Evolutionary conservation across 2,113 vertebrate species (phyloP), one percentile per base, ranked within the genome.

Genomic region (Lepidothrix coronata): DNA sequence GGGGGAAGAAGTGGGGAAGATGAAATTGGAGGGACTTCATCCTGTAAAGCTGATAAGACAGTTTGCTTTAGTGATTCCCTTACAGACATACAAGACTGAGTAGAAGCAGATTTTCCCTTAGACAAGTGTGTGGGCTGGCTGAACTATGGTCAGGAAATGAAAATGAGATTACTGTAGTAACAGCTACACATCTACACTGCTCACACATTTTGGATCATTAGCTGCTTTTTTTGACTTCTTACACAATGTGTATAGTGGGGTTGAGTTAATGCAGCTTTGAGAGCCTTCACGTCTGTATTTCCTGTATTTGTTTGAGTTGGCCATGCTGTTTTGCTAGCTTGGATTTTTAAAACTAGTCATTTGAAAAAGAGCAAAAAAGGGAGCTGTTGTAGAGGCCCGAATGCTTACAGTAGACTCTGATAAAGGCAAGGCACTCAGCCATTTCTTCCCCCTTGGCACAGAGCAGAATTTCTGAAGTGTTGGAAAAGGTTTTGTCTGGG

Each of bases 221-320:
- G 76, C 77, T 86, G 85, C 44, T 78, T 86, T 92, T 92, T 95
- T 87, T 73, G 80, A 62, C 73, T 67, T 65, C 15, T 33, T 79
- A n/a, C 31, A 57, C 52, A 73, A 54, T 2, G 7, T 25, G 21
- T 78, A 4, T 55, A 27, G 88, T 33, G 83, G 67, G 80, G 44
- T 23, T 75, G 86, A 68, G 57, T 87, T 92, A 14, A 33, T 75
- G 65, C 0, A 3, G 90, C 73, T 95, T 85, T 89, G 86, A 93
- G 91, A 92, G 70, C 58, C 89, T 92, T 86, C 57, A 44, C n/a
- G 95, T 92, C 52, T 93, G 31, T 91, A 8, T 93, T 92, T 95
- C 91, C 93, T 96, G 85, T 92, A 81, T 91, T 94, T 94, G 68
- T 94, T 96, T 91, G 81, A 93, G 76, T 91, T 96, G 92, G 88